Evolutionary conservation across 2,113 vertebrate genomes (phyloP), one percentile per base, ranked within the genome.

Genomic region (Psittacara wagleri): DNA sequence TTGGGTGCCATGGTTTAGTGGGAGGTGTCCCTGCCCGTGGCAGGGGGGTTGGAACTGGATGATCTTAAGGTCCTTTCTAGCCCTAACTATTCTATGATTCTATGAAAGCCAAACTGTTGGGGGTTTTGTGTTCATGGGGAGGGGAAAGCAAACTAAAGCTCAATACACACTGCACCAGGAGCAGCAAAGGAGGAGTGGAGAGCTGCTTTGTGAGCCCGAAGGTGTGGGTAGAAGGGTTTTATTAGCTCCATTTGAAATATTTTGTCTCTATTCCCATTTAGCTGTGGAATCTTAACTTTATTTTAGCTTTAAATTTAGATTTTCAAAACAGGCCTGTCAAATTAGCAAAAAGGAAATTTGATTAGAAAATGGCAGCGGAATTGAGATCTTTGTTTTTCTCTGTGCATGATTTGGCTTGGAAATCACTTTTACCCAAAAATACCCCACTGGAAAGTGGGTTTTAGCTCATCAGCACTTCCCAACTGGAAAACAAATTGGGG

Each of bases 311-410:
- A 76, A 84, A 95, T 94, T 93, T 85, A 88, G 80, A 57, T 95
- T 94, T 96, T 79, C 78, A 33, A 80, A 93, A 73, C 63, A 85
- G 88, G 79, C 94, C 88, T 92, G 96, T 96, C 95, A 94, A 85
- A 95, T 95, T 85, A 94, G 88, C 48, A 57, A 93, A 93, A 95
- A 93, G 88, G 70, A 90, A 91, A 95, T 95, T 83, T 96, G 94
- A 97, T 94, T 96, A 90, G 92, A 64, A 88, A 83, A 93, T 85
- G 92, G 92, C 96, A 94, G 52, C 15, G 2, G 88, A 75, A 94
- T 85, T 87, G 95, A 94, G 89, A 49, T 85, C 95, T 94, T 96
- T 95, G 92, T 95, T 96, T 93, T 83, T n/a, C 29, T 52, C 85
- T 0, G 5, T 2, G 19, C 7, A 3, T 11, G 3, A 4, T 73